Evolutionary conservation across 2,888 invertebrate species (phyloP).

Genomic region (Thecocarcelia acutangulata): DNA sequence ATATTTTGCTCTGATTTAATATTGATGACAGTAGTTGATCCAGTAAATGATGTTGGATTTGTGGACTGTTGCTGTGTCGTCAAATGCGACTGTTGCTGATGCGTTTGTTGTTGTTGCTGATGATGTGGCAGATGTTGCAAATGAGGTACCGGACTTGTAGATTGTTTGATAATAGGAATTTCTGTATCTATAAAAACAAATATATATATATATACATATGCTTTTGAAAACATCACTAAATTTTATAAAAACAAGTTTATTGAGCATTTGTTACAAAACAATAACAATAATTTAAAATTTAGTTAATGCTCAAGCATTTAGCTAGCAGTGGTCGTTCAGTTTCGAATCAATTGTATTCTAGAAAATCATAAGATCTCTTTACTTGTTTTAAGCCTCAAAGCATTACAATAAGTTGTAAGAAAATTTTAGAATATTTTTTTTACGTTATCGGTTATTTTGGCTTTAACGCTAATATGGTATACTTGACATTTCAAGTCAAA

Average conservation of each 20-base stretch:
- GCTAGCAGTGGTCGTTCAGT: too few species aligned
- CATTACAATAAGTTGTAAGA: too few species aligned
- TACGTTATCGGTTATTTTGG: too few species aligned
- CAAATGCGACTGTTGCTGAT: slow-evolving; percentile 75
- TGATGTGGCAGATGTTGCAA: slow-evolving; percentile 78
- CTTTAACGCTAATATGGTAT: too few species aligned
- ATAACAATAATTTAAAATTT: too few species aligned
- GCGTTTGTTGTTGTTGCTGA: slow-evolving; percentile 74
- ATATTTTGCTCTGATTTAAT: slow-evolving; percentile 80
- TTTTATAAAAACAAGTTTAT: background rate
- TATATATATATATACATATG: too few species aligned
- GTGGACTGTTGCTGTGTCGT: slow-evolving; percentile 70
- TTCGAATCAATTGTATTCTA: too few species aligned
- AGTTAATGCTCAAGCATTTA: too few species aligned
- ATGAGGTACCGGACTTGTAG: slow-evolving; percentile 81
- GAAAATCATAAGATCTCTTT: too few species aligned
- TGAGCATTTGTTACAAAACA: background rate
- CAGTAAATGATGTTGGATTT: slow-evolving; percentile 74
- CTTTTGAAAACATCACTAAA: background rate
- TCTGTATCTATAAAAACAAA: slow-evolving; percentile 78
- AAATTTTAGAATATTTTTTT: too few species aligned
- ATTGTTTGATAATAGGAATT: slow-evolving; percentile 82
- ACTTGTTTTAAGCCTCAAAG: too few species aligned
- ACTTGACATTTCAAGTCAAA: too few species aligned
- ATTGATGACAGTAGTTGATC: slow-evolving; percentile 77